Base-by-base conservation (phyloP, 1,140 invertebrate species). In the Reticulitermes speratus region DNA sequence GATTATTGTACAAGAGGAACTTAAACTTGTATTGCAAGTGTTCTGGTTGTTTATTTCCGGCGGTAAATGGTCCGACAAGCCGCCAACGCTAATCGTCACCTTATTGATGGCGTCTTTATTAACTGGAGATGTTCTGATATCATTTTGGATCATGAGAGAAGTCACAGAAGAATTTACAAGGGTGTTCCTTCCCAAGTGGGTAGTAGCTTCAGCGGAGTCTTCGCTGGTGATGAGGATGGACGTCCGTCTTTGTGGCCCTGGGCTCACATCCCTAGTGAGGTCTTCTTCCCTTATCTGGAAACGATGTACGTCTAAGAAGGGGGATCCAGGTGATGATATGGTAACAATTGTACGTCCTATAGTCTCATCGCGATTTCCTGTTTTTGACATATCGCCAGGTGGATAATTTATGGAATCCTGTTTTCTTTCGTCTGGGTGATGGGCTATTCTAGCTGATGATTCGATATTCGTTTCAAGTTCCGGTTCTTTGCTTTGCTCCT, bases 61-160 rank as follows among this genome's bases (percentile, higher is more conserved):
- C 25, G 19, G 25, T 19, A 65, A n/a, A 23, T 23, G 16, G 19
- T 23, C 59, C 3, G 59, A 59, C 9, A 44, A 45, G 14, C 87
- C 89, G 44, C 89, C 89, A 3, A 90, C 89, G 83, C 88, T 90
- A n/a, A 90, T 90, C 1, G 89, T 90, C 19, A 90, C 88, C 87
- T 88, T 90, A 81, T 87, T 87, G n/a, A 19, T 75, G n/a, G 5
- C n/a, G 25, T 75, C 65, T 30, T 75, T 75, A 1, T 75, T 75
- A 75, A 86, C 82, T 48, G 87, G 59, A 25, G 45, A 82, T n/a
- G 38, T n/a, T 65, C 32, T 81, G 23, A 19, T 11, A 89, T 88
- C 38, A 89, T 8, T 90, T 90, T 87, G 86, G 45, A 88, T 87
- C 32, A 87, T 25, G 1, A 89, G 86, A 19, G 88, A 89, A 6